Conservation (phyloP, 2,888 invertebrate species). For the Entomobrya multifasciata region DNA sequence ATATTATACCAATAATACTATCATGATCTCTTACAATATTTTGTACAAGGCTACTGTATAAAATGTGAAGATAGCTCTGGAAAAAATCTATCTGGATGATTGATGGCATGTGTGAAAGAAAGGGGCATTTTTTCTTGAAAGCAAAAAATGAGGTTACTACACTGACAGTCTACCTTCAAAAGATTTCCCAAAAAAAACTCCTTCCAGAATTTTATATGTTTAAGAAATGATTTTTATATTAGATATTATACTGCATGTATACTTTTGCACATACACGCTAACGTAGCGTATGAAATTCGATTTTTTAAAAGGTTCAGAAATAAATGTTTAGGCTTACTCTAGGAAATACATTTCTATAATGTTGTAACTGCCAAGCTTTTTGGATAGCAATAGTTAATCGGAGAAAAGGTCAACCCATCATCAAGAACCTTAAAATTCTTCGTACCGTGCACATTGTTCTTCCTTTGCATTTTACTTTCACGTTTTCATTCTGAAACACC, state of each 20-base stretch:
- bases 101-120: conserved; percentile 49
- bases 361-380: not conserved
- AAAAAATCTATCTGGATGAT: conserved; percentile 35
- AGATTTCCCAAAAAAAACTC: not conserved
- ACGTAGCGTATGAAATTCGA: too few species aligned
- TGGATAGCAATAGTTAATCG: not conserved
- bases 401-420: conserved; percentile 23
- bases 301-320: too few species aligned
- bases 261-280: too few species aligned
- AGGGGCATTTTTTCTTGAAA: too few species aligned
- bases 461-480: not conserved
- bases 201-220: too few species aligned
- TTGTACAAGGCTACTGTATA: too few species aligned
- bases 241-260: too few species aligned
- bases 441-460: not conserved
- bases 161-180: not conserved
- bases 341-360: not conserved
- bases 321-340: too few species aligned
- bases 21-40: too few species aligned
- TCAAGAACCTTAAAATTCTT: not conserved
- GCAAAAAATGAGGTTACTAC: conserved; percentile 52
- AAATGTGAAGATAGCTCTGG: too few species aligned
- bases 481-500: not conserved
- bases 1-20: too few species aligned
- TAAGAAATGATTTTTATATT: too few species aligned